Conservation (phyloP, 2,113 vertebrate genomes). For the Sigmodon hispidus region DNA sequence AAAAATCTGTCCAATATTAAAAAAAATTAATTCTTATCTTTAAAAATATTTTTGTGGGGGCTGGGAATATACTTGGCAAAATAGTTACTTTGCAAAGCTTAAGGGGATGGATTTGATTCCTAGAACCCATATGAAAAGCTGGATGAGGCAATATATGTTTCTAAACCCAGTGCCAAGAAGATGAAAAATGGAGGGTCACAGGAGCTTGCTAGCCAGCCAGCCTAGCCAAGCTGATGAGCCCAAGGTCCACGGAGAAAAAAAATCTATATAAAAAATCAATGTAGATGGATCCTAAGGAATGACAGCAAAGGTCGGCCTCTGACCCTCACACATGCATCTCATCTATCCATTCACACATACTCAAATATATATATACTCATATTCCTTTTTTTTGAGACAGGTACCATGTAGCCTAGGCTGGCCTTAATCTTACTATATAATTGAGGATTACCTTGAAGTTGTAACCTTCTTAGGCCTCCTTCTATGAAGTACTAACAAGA, state of each 20-base stretch:
- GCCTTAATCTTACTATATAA: not conserved
- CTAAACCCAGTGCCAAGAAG: not conserved
- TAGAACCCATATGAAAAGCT: not conserved
- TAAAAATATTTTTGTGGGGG: not conserved
- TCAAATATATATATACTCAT: not conserved
- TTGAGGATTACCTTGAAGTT: too few relatives aligned
- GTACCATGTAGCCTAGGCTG: not conserved
- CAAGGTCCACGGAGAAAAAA: not conserved
- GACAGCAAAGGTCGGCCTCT: not conserved
- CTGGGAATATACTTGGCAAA: not conserved
- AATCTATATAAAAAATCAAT: not conserved
- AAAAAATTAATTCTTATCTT: not conserved
- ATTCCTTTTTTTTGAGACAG: not conserved
- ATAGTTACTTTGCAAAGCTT: not conserved
- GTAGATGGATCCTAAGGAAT: not conserved
- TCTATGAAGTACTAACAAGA: not conserved
- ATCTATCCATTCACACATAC: not conserved
- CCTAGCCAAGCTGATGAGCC: not conserved
- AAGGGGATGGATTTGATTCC: not conserved
- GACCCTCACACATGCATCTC: not conserved
- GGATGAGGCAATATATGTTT: not conserved
- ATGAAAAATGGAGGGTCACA: not conserved
- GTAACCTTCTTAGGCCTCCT: not conserved
- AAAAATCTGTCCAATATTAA: not conserved
- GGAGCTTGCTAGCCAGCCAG: not conserved